phyloP scores from a whole-genome alignment of 2,113 vertebrate genomes.

The Tamias sibiricus region DNA sequence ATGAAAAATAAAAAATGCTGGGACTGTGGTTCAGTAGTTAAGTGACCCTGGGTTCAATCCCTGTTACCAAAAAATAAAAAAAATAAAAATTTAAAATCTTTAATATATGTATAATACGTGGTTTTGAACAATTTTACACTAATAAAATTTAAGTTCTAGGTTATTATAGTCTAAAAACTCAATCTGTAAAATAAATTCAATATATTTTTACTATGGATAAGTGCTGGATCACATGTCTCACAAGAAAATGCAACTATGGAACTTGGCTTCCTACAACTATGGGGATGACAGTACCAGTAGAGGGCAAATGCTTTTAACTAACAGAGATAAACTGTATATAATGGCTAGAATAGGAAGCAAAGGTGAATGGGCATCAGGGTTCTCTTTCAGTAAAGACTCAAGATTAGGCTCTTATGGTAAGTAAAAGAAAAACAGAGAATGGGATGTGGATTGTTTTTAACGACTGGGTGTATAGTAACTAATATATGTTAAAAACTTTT shows the following conservation, averaged over 20 bases:
- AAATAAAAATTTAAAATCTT: too few species aligned
- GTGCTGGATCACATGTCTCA: too few species aligned
- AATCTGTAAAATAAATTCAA: not conserved
- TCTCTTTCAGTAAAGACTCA: not conserved
- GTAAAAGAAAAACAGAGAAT: not conserved
- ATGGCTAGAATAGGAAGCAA: not conserved
- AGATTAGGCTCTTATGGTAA: not conserved
- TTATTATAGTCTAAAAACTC: not conserved
- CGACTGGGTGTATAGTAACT: not conserved
- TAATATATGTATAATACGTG: not conserved
- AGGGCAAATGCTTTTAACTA: too few species aligned
- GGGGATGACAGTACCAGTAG: too few species aligned
- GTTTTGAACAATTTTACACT: not conserved
- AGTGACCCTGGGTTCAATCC: too few species aligned
- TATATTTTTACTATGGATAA: not conserved
- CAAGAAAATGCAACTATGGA: too few species aligned
- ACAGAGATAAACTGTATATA: too few species aligned
- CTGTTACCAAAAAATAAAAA: too few species aligned
- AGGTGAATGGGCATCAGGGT: not conserved
- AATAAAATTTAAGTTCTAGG: not conserved
- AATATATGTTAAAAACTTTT: not conserved
- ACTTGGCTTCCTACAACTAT: too few species aligned
- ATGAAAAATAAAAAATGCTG: too few species aligned
- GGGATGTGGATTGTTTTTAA: not conserved
- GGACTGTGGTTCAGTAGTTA: too few species aligned